Conservation (phyloP, 2,888 invertebrate species). For the Drosophila cracens region DNA sequence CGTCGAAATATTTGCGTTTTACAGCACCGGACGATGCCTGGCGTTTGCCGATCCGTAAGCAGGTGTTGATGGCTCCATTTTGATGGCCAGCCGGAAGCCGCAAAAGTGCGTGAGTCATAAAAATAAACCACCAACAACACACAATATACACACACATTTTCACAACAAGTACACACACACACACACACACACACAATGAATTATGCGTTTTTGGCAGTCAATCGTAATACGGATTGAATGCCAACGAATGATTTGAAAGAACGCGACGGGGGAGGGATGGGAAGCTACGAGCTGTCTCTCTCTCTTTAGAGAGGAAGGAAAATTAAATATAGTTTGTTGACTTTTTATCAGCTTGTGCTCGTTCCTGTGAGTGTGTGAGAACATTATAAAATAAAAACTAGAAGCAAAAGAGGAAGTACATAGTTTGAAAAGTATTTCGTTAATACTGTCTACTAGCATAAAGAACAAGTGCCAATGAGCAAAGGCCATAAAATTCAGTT, state of each 20-base stretch:
- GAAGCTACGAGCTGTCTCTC: background rate
- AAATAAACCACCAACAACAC: conserved; percentile 63
- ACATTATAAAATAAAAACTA: background rate
- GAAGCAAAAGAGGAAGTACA: background rate
- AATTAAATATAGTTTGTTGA: conserved; percentile 34
- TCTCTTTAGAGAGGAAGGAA: background rate
- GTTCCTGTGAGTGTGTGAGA: background rate
- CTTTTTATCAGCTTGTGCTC: background rate
- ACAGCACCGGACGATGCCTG: conserved; percentile 43
- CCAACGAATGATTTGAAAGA: conserved; percentile 3
- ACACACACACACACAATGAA: conserved; percentile 45
- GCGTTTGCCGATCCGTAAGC: conserved; percentile 48
- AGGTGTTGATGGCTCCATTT: conserved; percentile 79
- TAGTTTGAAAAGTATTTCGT: conserved; percentile 27
- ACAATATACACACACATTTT: conserved; percentile 18
- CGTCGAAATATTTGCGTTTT: conserved; percentile 39
- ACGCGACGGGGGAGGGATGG: background rate
- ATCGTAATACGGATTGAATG: conserved; percentile 51
- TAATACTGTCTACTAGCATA: conserved; percentile 14
- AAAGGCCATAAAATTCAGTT: background rate
- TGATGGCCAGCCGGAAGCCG: conserved; percentile 78
- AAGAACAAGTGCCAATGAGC: background rate
- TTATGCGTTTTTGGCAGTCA: conserved; percentile 77
- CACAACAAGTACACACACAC: conserved; percentile 7
- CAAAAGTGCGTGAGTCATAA: conserved; percentile 79